Evolutionary conservation across 2,113 vertebrate genomes (phyloP).

Genomic region (Mungos mungo): DNA sequence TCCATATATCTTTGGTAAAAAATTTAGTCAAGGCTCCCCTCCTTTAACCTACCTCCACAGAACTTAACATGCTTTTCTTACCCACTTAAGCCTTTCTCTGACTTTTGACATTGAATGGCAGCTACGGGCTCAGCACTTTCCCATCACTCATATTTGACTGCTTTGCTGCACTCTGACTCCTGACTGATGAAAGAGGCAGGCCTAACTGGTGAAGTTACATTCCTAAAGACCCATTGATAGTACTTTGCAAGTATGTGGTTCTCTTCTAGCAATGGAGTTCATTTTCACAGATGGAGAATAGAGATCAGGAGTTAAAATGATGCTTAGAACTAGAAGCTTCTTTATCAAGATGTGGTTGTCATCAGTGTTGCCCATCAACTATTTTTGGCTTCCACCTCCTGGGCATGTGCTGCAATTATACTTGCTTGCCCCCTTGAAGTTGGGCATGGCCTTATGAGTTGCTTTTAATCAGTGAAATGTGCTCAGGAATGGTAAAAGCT

Average conservation of each 20-base stretch:
- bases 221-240: conserved; percentile 52
- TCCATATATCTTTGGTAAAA: not conserved
- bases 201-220: conserved; percentile 72
- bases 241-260: conserved; percentile 23
- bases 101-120: conserved; percentile 4
- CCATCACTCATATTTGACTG: conserved; percentile 26
- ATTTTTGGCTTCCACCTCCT: not conserved
- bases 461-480: conserved; percentile 32
- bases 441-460: not conserved
- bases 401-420: not conserved
- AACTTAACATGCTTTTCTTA: conserved; percentile 20
- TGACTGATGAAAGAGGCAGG: conserved; percentile 62
- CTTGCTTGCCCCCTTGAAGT: not conserved
- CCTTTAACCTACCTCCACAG: not conserved
- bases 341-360: not conserved
- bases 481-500: not conserved
- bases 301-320: conserved; percentile 46
- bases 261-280: not conserved
- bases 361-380: not conserved
- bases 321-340: conserved; percentile 33
- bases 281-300: conserved; percentile 45
- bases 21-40: not conserved
- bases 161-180: conserved; percentile 23
- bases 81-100: not conserved
- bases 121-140: not conserved